These are phyloP conservation scores for Chloropsis cyanopogon DNA, from an alignment of 2,113 vertebrate genomes.

Conservation along the genomic window DNA sequence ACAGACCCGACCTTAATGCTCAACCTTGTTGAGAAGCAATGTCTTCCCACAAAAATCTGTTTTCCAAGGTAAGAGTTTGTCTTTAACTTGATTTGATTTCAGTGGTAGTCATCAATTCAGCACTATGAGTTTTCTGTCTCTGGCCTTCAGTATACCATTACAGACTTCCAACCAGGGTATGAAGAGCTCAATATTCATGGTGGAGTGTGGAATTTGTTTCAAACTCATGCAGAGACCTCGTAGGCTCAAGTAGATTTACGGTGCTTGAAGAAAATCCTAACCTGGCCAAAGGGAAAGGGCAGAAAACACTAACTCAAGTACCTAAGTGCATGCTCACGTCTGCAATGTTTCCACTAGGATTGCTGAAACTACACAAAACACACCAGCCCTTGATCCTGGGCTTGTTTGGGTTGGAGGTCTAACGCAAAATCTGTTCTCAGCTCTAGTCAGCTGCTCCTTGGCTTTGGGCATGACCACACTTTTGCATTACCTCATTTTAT, in stretches of 20 bases:
- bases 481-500: conserved; percentile 38
- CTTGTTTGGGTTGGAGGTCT: conserved; percentile 32
- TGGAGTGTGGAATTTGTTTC: neutral
- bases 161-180: neutral
- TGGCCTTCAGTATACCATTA: neutral
- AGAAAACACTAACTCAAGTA: neutral
- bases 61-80: neutral
- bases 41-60: neutral
- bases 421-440: neutral
- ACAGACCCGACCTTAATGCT: neutral
- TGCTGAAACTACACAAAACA: neutral
- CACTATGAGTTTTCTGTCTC: neutral
- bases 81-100: neutral
- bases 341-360: neutral
- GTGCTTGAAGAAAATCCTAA: neutral
- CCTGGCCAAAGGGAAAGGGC: neutral
- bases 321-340: neutral
- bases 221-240: neutral
- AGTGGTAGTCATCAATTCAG: neutral
- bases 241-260: neutral
- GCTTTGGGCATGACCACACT: conserved; percentile 17
- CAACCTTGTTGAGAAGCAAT: neutral
- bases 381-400: neutral
- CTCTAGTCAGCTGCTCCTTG: neutral
- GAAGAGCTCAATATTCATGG: neutral